Conservation (phyloP, 1,140 invertebrate genomes). For the Orchestia grillus region DNA sequence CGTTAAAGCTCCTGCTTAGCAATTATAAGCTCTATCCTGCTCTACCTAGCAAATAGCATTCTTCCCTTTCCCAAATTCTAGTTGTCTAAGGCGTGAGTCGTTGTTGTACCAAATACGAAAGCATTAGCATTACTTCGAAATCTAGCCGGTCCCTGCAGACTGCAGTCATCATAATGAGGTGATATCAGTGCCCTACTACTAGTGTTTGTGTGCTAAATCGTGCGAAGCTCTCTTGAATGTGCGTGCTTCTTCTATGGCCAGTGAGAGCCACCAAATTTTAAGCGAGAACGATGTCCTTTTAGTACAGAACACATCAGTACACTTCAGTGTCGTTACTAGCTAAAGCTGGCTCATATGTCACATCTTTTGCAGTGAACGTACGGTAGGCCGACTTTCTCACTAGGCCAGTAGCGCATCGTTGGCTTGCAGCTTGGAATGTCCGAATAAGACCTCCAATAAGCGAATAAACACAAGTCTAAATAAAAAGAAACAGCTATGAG, state of each 20-base stretch:
- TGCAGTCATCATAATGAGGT: background rate
- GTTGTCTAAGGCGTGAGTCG: too few species aligned
- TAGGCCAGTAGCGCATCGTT: constrained; percentile 81
- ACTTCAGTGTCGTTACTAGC: background rate
- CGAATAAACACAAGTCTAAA: constrained; percentile 81
- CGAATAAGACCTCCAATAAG: constrained; percentile 80
- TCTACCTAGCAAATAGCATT: too few species aligned
- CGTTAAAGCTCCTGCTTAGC: too few species aligned
- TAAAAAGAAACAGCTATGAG: constrained; percentile 85
- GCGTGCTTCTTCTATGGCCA: background rate
- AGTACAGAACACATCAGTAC: background rate
- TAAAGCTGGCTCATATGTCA: background rate
- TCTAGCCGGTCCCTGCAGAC: background rate
- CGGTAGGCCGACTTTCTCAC: constrained; percentile 69
- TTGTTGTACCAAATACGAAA: too few species aligned
- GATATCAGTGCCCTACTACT: background rate
- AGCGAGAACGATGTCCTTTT: background rate
- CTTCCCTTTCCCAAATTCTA: too few species aligned
- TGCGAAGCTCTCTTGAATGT: background rate
- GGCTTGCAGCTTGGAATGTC: constrained; percentile 78
- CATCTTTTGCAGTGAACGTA: constrained; percentile 62
- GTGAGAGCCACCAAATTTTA: background rate
- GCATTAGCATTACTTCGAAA: too few species aligned
- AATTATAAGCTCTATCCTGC: too few species aligned
- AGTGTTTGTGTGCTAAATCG: background rate